Conservation (phyloP, 2,888 invertebrate genomes). For the Cheiracanthium punctorium region DNA sequence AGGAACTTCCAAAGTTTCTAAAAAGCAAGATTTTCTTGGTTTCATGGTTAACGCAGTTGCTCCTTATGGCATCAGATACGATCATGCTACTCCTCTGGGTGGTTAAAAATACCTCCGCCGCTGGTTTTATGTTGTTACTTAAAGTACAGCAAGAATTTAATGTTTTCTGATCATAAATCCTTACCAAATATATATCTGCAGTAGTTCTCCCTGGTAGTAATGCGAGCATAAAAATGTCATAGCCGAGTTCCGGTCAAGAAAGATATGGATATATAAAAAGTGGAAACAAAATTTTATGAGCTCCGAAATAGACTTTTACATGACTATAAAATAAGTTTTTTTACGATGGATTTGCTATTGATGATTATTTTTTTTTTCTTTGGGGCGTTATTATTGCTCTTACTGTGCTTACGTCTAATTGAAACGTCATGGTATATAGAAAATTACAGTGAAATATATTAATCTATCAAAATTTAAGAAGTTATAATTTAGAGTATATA, state of each 20-base stretch:
- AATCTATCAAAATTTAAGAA: no score
- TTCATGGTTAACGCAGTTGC: background rate
- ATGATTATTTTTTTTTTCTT: no score
- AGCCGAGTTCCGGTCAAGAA: background rate
- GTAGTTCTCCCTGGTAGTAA: background rate
- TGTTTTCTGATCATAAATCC: background rate
- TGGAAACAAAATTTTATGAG: background rate
- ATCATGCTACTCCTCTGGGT: background rate
- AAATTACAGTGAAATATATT: no score
- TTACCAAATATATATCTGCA: background rate
- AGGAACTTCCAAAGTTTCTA: no score
- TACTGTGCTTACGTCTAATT: no score
- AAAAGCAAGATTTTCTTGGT: background rate
- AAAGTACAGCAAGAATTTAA: background rate
- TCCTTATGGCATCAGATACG: background rate
- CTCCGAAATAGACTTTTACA: background rate
- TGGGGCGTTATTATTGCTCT: no score
- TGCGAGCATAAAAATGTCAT: constrained; percentile 10
- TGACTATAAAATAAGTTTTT: background rate
- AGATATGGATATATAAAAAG: constrained; percentile 13
- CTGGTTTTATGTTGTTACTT: background rate
- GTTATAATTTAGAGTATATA: no score
- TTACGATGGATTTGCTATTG: no score
- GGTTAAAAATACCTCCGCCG: background rate
- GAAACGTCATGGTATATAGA: no score